These are phyloP conservation scores for Pammene fasciana DNA, from an alignment of 2,888 invertebrate species.

Conservation along the genomic window DNA sequence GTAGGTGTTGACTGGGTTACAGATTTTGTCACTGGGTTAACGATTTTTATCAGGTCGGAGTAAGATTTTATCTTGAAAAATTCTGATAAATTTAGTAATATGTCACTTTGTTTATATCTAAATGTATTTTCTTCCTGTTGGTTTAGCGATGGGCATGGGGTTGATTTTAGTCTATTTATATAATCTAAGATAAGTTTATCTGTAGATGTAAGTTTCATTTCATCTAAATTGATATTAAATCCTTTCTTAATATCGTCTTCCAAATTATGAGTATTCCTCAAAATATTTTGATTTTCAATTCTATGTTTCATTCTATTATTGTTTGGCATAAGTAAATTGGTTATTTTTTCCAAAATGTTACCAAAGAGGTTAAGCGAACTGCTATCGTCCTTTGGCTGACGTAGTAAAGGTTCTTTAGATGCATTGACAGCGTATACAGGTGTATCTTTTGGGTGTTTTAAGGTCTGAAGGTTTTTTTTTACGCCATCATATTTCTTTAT, in stretches of 20 bases:
- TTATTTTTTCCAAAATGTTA: slow-evolving; percentile 65
- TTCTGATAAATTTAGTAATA: slow-evolving; percentile 68
- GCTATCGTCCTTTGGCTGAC: slow-evolving; percentile 52
- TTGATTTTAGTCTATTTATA: slow-evolving; percentile 61
- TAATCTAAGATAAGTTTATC: slow-evolving; percentile 72
- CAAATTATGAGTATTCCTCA: slow-evolving; percentile 49
- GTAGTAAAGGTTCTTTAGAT: slow-evolving; percentile 3
- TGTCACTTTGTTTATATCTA: slow-evolving; percentile 62
- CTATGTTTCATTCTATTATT: slow-evolving; percentile 54
- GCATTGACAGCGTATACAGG: neutral
- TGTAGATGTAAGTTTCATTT: slow-evolving; percentile 60
- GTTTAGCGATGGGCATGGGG: slow-evolving; percentile 58
- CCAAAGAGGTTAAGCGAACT: slow-evolving; percentile 62
- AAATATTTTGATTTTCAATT: slow-evolving; percentile 54
- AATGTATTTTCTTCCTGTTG: slow-evolving; percentile 45
- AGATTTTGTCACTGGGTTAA: slow-evolving; percentile 45
- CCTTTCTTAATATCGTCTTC: slow-evolving; percentile 55
- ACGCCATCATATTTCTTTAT: slow-evolving; percentile 66
- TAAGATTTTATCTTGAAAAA: slow-evolving; percentile 72
- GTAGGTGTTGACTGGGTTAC: slow-evolving; percentile 36
- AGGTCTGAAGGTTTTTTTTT: slow-evolving; percentile 53
- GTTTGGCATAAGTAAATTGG: slow-evolving; percentile 65
- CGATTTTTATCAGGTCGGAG: slow-evolving; percentile 63
- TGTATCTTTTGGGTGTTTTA: slow-evolving; percentile 48
- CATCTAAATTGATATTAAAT: slow-evolving; percentile 56